Conservation (phyloP, 1,140 invertebrate genomes). For the Drosophila sp. region DNA sequence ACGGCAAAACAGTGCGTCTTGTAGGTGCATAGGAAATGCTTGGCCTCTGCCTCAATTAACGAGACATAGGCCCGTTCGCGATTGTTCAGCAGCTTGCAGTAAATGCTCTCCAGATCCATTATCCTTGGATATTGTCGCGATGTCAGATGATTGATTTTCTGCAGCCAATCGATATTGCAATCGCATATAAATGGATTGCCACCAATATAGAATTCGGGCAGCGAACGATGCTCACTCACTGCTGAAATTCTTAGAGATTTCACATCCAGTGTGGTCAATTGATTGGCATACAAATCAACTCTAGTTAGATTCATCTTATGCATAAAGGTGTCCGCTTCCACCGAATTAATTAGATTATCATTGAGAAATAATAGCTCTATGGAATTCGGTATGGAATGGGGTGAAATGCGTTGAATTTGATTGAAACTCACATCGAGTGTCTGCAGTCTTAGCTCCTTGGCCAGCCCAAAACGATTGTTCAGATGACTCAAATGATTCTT, state of each 20-base stretch:
- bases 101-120: constrained; percentile 95
- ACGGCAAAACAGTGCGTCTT: constrained; percentile 96
- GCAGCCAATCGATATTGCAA: constrained; percentile 94
- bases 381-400: constrained; percentile 89
- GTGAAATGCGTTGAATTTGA: constrained; percentile 88
- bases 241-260: constrained; percentile 90
- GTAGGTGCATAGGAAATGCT: constrained; percentile 96
- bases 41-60: constrained; percentile 91
- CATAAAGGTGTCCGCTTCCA: constrained; percentile 92
- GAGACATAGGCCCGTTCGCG: constrained; percentile 91
- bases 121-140: constrained; percentile 92
- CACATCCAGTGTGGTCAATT: constrained; percentile 91
- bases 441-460: constrained; percentile 88
- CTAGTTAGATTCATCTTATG: constrained; percentile 92
- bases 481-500: constrained; percentile 93
- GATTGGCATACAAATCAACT: constrained; percentile 93
- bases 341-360: constrained; percentile 90
- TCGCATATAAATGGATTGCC: constrained; percentile 94
- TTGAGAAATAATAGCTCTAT: constrained; percentile 92
- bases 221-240: constrained; percentile 86
- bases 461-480: constrained; percentile 89
- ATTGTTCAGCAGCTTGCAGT: constrained; percentile 94
- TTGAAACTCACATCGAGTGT: constrained; percentile 93
- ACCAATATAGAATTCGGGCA: constrained; percentile 94
- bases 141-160: constrained; percentile 91